Evolutionary conservation across 1,140 invertebrate genomes (phyloP), one percentile per base, ranked within the genome.

Genomic region (Brachionus paranguensis): DNA sequence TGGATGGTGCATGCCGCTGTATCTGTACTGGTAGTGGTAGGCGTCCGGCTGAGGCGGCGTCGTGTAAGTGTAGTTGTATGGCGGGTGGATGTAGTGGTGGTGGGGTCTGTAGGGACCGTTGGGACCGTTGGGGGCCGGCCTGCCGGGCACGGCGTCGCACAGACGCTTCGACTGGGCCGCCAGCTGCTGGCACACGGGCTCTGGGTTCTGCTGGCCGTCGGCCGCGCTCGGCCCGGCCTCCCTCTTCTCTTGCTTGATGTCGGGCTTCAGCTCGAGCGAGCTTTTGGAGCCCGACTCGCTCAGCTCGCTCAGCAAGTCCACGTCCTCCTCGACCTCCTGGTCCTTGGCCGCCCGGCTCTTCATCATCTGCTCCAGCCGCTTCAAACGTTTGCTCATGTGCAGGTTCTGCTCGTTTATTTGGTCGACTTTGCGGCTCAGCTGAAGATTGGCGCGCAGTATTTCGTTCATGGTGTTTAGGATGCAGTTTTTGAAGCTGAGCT

Each of bases 391-490:
- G 72, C 27, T 76, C 20, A 76, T 76, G 17, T 27, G 6, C 3
- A 29, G 53, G 14, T 76, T 20, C 29, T 76, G 43, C 20, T 76
- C 45, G 29, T 17, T 76, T 24, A 76, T 76, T 24, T 50, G 72
- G 43, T 76, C 72, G 3, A 47, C 12, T 76, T 76, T 76, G 24
- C 72, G 41, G 27, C 45, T 76, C 12, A 76, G 47, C 47, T 76
- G 43, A 27, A 76, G 47, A 29, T 76, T 47, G 17, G 43, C 53
- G 17, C 43, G 17, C 17, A 76, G 20, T 76, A 76, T 76, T 76
- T 76, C 72, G 27, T 76, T 76, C 72, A 76, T 76, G 14, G 72
- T 76, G 24, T 50, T 76, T 11, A 76, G 47, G 3, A 76, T 10
- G 47, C 72, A 76, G 24, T 50, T 76, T 50, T 76, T 76, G 12